A percentile compares a stretch with the other conserved stretches of the same genome.
phyloP scores from a whole-genome alignment of 2,113 vertebrate species.

The Elgaria multicarinata region DNA sequence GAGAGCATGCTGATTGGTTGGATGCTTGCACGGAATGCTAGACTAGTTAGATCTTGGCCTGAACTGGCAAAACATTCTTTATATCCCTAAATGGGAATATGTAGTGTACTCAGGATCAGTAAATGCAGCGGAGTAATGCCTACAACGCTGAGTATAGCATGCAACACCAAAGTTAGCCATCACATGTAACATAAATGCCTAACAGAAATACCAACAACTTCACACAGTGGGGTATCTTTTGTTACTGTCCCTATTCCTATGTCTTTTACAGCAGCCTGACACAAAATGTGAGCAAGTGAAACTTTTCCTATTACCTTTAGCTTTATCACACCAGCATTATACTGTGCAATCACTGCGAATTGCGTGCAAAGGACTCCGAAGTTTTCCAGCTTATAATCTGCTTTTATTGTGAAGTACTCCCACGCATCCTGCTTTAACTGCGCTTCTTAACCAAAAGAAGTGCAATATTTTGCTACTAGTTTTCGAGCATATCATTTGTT shows the following conservation, averaged over 20 bases:
- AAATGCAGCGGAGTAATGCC: neutral
- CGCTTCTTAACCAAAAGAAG: too few relatives aligned
- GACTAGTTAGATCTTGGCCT: neutral
- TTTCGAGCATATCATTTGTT: too few relatives aligned
- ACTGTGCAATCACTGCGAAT: too few relatives aligned
- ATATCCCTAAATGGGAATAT: neutral
- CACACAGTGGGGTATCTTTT: neutral
- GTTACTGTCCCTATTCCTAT: neutral
- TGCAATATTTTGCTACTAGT: too few relatives aligned
- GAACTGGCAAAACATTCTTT: neutral
- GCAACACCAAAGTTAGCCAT: neutral
- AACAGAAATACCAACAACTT: neutral
- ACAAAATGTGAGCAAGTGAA: neutral
- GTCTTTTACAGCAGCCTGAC: neutral
- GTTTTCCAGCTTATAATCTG: too few relatives aligned
- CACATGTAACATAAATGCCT: too few relatives aligned
- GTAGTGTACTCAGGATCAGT: too few relatives aligned
- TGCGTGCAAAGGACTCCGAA: too few relatives aligned
- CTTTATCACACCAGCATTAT: too few relatives aligned
- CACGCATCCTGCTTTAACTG: too few relatives aligned
- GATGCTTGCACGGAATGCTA: neutral
- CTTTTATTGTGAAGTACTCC: too few relatives aligned
- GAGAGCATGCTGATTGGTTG: neutral
- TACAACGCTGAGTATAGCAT: too few relatives aligned
- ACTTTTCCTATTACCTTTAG: neutral